Evolutionary conservation across 2,888 invertebrate species (phyloP).

Genomic region (Andrena hattorfiana): DNA sequence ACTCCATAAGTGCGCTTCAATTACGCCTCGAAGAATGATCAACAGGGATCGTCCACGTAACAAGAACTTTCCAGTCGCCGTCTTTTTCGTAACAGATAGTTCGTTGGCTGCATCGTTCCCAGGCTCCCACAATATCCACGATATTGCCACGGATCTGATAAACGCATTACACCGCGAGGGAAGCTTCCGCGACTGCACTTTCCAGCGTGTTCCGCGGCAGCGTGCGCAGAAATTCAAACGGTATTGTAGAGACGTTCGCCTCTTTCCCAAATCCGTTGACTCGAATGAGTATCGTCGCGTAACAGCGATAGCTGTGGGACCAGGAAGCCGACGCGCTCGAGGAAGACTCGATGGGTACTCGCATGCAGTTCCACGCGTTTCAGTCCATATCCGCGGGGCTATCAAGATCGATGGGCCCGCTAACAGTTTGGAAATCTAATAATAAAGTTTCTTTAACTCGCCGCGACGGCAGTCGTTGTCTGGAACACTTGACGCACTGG

Average conservation of each 20-base stretch:
- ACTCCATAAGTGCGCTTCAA: not conserved
- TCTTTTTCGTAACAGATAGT: constrained; percentile 41
- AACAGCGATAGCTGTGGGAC: constrained; percentile 32
- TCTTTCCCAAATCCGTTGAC: constrained; percentile 53
- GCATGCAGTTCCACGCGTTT: constrained; percentile 6
- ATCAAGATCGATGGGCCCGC: constrained; percentile 20
- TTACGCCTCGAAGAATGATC: not conserved
- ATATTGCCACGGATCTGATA: constrained; percentile 64
- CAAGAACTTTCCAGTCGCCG: constrained; percentile 28
- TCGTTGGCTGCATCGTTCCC: constrained; percentile 51
- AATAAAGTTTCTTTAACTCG: not conserved
- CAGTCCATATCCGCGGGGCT: not conserved
- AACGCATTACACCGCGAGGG: constrained; percentile 54
- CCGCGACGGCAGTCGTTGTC: not conserved
- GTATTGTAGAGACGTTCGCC: constrained; percentile 59
- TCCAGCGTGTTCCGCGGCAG: constrained; percentile 61
- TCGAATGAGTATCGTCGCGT: constrained; percentile 32
- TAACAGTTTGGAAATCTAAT: not conserved
- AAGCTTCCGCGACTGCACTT: constrained; percentile 69
- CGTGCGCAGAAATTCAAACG: constrained; percentile 60
- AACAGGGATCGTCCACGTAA: not conserved
- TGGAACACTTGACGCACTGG: not conserved
- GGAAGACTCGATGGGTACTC: constrained; percentile 23
- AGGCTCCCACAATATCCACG: constrained; percentile 44
- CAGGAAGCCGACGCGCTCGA: constrained; percentile 45